Evolutionary conservation across 2,888 invertebrate species (phyloP).

Genomic region (Hyalella azteca): DNA sequence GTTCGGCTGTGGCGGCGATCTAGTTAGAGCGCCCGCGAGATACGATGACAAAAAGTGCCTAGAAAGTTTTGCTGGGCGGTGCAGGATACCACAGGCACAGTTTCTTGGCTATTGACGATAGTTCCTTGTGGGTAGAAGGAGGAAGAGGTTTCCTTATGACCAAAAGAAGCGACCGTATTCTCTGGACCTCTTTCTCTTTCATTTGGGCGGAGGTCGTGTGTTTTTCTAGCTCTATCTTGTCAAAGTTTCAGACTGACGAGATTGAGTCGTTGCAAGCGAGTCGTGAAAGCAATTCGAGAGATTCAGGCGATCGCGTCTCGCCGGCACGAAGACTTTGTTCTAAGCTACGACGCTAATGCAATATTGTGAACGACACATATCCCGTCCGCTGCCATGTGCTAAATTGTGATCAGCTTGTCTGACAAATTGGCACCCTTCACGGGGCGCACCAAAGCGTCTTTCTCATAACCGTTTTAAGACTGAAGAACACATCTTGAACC

Average conservation of each 20-base stretch:
- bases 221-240: slow-evolving; percentile 26
- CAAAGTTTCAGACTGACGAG: slow-evolving; percentile 32
- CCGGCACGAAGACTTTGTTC: not conserved
- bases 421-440: too few relatives aligned
- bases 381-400: slow-evolving; percentile 19
- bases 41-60: slow-evolving; percentile 33
- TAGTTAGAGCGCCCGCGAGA: slow-evolving; percentile 24
- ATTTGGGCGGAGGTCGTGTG: slow-evolving; percentile 21
- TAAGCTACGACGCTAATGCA: slow-evolving; percentile 32
- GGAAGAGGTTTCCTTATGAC: slow-evolving; percentile 29
- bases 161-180: slow-evolving; percentile 25
- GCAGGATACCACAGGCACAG: slow-evolving; percentile 14
- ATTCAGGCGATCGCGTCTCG: not conserved
- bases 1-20: slow-evolving; percentile 22
- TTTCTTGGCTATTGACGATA: slow-evolving; percentile 25
- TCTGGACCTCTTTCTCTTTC: slow-evolving; percentile 24
- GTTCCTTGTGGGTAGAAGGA: slow-evolving; percentile 32
- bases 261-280: slow-evolving; percentile 21
- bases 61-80: slow-evolving; percentile 19
- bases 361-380: slow-evolving; percentile 18
- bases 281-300: slow-evolving; percentile 20
- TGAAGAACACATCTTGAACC: too few relatives aligned
- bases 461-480: too few relatives aligned
- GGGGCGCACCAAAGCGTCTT: too few relatives aligned
- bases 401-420: not conserved